phyloP scores from a whole-genome alignment of 1,140 invertebrate species.

The Drosophila tani region DNA sequence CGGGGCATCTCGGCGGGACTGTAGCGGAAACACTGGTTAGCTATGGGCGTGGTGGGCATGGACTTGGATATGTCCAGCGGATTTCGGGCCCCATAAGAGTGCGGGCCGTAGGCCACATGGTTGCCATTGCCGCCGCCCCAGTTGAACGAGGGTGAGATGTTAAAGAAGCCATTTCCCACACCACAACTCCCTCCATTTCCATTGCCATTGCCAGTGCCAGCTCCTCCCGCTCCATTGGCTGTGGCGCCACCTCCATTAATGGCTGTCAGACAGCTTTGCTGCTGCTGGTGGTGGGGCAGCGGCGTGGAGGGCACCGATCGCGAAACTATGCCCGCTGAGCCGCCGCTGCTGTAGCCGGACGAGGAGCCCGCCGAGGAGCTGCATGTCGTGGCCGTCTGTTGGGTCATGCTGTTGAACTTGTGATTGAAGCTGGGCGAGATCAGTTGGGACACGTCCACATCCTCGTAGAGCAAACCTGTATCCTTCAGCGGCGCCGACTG shows the following conservation, averaged over 20 bases:
- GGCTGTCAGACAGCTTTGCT: slow-evolving; percentile 28
- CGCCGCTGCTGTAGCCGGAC: slow-evolving; percentile 76
- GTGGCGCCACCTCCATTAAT: slow-evolving; percentile 30
- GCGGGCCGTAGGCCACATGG: slow-evolving; percentile 9
- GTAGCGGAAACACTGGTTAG: slow-evolving; percentile 87
- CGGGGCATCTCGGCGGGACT: slow-evolving; percentile 85
- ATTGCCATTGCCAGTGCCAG: slow-evolving; percentile 15
- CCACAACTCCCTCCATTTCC: slow-evolving; percentile 27
- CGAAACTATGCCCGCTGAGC: slow-evolving; percentile 81
- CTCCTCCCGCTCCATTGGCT: neutral
- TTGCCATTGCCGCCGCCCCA: slow-evolving; percentile 43
- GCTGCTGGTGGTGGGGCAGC: slow-evolving; percentile 85
- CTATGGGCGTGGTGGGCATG: slow-evolving; percentile 88
- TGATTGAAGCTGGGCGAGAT: slow-evolving; percentile 71
- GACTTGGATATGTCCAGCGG: slow-evolving; percentile 86
- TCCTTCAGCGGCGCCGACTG: slow-evolving; percentile 58
- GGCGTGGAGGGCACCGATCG: slow-evolving; percentile 88
- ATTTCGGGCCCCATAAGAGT: slow-evolving; percentile 52
- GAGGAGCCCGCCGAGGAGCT: slow-evolving; percentile 79
- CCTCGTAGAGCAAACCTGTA: slow-evolving; percentile 60
- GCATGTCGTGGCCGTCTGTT: slow-evolving; percentile 71
- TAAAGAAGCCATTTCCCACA: slow-evolving; percentile 65
- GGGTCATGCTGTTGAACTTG: slow-evolving; percentile 68
- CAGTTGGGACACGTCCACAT: slow-evolving; percentile 70
- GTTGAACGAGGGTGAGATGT: slow-evolving; percentile 66